Conservation (phyloP, 2,888 invertebrate species). For the Diabrotica balteata region DNA sequence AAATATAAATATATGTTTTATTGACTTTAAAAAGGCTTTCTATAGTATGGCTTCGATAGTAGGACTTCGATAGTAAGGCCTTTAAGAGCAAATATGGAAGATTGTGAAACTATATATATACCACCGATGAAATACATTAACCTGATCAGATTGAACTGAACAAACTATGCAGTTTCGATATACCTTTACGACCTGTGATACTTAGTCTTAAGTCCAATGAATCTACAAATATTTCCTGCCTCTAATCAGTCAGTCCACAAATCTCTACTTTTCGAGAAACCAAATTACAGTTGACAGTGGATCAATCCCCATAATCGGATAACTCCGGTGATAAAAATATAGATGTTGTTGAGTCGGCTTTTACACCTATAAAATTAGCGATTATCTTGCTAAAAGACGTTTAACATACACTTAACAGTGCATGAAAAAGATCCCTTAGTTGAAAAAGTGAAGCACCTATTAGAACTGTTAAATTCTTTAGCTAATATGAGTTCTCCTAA, state of each 20-base stretch:
- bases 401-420: slow-evolving; percentile 68
- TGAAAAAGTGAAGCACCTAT: slow-evolving; percentile 67
- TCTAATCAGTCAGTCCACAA: slow-evolving; percentile 66
- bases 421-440: slow-evolving; percentile 59
- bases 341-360: slow-evolving; percentile 78
- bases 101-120: no score
- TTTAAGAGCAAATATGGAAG: no score
- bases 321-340: slow-evolving; percentile 76
- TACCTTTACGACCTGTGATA: slow-evolving; percentile 46
- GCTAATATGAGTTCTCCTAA: slow-evolving; percentile 55
- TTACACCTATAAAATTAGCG: slow-evolving; percentile 71
- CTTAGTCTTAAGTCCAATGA: slow-evolving; percentile 54
- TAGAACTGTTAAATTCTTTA: slow-evolving; percentile 63
- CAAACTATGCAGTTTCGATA: slow-evolving; percentile 46
- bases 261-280: slow-evolving; percentile 60
- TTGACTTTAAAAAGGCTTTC: no score
- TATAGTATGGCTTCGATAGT: no score
- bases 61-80: no score
- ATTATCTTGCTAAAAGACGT: slow-evolving; percentile 64
- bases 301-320: slow-evolving; percentile 66
- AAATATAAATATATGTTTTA: no score
- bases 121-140: no score
- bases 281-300: slow-evolving; percentile 70
- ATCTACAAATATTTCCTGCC: slow-evolving; percentile 63
- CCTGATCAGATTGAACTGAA: no score